These are phyloP conservation scores for Lordiphosa collinella DNA, from an alignment of 1,140 invertebrate genomes.

Conservation along the genomic window DNA sequence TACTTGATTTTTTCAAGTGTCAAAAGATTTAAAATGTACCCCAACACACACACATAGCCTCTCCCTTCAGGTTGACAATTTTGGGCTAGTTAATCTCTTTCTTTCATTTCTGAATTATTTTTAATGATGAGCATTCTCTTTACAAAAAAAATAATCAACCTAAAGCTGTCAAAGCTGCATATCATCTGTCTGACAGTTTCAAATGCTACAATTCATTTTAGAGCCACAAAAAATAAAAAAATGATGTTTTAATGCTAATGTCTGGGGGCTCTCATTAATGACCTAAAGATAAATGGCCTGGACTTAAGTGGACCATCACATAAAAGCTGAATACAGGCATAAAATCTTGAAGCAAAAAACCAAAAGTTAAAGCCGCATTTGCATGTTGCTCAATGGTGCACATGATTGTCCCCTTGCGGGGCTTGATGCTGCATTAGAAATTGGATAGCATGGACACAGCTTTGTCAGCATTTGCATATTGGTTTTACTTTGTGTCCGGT, in stretches of 20 bases:
- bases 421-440: slow-evolving; percentile 5
- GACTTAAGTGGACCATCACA: slow-evolving; percentile 5
- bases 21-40: no score
- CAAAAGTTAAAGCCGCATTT: slow-evolving; percentile 10
- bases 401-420: slow-evolving; percentile 35
- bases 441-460: slow-evolving; percentile 16
- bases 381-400: slow-evolving; percentile 23
- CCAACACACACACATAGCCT: slow-evolving; percentile 1
- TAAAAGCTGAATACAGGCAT: no score
- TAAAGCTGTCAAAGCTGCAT: slow-evolving; percentile 19
- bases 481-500: not conserved
- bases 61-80: slow-evolving; percentile 20
- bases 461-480: slow-evolving; percentile 37
- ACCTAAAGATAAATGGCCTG: slow-evolving; percentile 11
- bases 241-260: slow-evolving; percentile 46
- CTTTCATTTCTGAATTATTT: not conserved
- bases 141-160: not conserved
- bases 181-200: slow-evolving; percentile 20
- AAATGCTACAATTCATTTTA: slow-evolving; percentile 24
- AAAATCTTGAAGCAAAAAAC: slow-evolving; percentile 5
- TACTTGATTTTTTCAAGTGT: no score
- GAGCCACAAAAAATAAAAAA: slow-evolving; percentile 15
- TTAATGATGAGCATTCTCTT: slow-evolving; percentile 22
- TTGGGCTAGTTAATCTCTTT: slow-evolving; percentile 33
- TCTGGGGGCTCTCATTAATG: slow-evolving; percentile 3